phyloP scores from a whole-genome alignment of 2,113 vertebrate species.

The Neolamprologus sp. region DNA sequence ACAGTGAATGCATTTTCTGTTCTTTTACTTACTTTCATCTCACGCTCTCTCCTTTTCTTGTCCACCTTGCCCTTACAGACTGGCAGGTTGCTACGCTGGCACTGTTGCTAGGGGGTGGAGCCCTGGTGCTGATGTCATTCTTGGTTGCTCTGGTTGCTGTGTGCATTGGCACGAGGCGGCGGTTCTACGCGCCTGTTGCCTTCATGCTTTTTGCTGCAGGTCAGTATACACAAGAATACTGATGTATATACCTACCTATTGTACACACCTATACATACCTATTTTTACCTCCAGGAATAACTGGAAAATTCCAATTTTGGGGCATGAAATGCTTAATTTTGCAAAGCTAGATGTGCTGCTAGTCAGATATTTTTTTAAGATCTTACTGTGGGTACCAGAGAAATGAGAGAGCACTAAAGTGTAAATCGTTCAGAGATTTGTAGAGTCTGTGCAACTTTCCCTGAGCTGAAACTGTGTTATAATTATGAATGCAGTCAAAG shows the following conservation, averaged over 20 bases:
- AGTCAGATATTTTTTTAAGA: rapidly evolving
- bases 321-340: background rate
- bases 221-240: constrained; percentile 56
- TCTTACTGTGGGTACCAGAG: background rate
- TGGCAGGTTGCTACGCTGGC: constrained; percentile 96
- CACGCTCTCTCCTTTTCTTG: background rate
- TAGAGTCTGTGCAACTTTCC: background rate
- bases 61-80: constrained; percentile 62
- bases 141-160: constrained; percentile 92
- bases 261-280: rapidly evolving
- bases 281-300: background rate
- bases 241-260: background rate
- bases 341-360: background rate
- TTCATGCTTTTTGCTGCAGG: constrained; percentile 97
- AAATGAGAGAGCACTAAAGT: background rate
- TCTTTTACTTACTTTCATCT: background rate
- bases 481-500: background rate
- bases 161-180: constrained; percentile 87
- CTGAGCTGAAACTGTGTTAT: background rate
- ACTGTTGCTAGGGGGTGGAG: constrained; percentile 87
- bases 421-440: background rate
- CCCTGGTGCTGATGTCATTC: constrained; percentile 93
- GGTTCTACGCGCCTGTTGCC: constrained; percentile 91
- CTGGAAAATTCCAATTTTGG: background rate
- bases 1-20: background rate